phyloP scores from a whole-genome alignment of 2,113 vertebrate genomes.

The Corynorhinus townsendii region DNA sequence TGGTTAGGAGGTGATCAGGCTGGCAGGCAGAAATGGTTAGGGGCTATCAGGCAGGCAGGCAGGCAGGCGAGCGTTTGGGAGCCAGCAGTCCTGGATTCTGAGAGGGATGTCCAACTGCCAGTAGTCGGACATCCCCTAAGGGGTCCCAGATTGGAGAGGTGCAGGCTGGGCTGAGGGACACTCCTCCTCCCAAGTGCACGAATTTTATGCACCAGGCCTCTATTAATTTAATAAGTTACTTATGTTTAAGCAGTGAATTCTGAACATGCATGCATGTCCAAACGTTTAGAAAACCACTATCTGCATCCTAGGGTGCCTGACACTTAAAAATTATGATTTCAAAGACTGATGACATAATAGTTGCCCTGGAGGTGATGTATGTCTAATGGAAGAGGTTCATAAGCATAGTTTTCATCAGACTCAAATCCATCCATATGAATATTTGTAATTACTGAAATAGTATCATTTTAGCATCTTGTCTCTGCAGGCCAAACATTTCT shows the following conservation, averaged over 20 bases:
- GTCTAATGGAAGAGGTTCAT: background rate
- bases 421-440: background rate
- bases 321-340: background rate
- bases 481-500: background rate
- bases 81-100: too few species aligned
- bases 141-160: too few species aligned
- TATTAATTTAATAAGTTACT: background rate
- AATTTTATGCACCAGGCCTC: too few species aligned
- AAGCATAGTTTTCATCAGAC: background rate
- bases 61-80: too few species aligned
- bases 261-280: background rate
- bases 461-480: background rate
- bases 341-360: background rate
- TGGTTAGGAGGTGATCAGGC: too few species aligned
- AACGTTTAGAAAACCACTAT: background rate
- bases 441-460: background rate
- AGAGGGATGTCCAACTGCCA: too few species aligned
- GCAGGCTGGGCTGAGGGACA: too few species aligned
- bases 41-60: too few species aligned
- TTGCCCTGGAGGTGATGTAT: background rate
- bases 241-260: constrained; percentile 3
- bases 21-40: too few species aligned
- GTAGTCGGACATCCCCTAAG: too few species aligned
- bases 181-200: too few species aligned
- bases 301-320: background rate